Evolutionary conservation across 2,113 vertebrate species (phyloP).

Genomic region (Phocoena sinus): DNA sequence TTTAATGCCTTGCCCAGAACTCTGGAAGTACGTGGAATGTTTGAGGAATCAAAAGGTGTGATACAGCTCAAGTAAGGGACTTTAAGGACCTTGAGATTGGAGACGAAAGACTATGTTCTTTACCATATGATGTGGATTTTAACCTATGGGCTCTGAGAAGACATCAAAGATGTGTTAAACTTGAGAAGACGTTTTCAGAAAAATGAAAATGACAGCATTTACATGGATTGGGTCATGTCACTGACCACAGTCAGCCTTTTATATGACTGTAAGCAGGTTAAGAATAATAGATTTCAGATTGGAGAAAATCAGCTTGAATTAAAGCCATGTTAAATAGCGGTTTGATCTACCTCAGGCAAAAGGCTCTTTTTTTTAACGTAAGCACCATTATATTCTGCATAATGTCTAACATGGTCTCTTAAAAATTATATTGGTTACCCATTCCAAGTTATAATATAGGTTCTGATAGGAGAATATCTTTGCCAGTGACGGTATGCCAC

Average conservation of each 20-base stretch:
- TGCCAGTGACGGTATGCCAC: background rate
- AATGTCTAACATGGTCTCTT: background rate
- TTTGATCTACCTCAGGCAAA: background rate
- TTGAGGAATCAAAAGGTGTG: background rate
- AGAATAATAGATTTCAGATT: background rate
- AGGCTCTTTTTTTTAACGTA: background rate
- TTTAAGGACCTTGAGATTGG: background rate
- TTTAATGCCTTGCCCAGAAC: background rate
- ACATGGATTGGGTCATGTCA: background rate
- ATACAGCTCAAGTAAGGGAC: background rate
- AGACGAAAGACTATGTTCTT: background rate
- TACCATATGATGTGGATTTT: background rate
- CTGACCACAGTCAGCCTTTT: background rate
- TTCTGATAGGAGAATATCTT: background rate
- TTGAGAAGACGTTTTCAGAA: background rate
- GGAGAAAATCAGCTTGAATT: background rate
- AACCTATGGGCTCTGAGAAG: background rate
- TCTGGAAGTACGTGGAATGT: background rate
- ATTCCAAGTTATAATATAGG: background rate
- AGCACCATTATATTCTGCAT: background rate
- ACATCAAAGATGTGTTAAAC: background rate
- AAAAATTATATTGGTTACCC: background rate
- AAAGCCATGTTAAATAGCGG: background rate
- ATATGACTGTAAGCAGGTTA: background rate
- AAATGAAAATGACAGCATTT: background rate